Conservation (phyloP, 30 jellyfish, hydroid and myxozoan species). For the Hydractinia echinata region DNA sequence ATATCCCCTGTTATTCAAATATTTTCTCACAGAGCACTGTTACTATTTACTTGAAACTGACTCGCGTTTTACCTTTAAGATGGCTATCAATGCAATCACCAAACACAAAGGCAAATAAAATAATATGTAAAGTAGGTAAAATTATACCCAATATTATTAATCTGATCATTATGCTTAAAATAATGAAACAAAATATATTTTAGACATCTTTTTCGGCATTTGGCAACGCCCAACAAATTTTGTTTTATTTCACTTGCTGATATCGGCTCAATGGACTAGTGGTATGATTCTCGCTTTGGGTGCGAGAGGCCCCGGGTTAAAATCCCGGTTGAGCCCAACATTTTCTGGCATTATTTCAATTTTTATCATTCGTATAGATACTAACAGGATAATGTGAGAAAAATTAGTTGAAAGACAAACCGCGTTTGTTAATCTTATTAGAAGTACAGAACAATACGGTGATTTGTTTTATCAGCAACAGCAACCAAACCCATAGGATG, state of each 20-base stretch:
- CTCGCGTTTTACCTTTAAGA: no score
- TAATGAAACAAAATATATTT: neutral
- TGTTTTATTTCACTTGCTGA: no score
- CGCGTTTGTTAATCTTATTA: neutral
- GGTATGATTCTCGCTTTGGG: constrained; percentile 52
- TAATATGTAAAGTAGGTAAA: neutral
- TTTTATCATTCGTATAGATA: no score
- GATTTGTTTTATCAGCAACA: constrained; percentile 55
- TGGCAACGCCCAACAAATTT: neutral
- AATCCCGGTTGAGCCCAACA: constrained; percentile 50
- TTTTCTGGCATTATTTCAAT: neutral
- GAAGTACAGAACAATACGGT: constrained; percentile 40
- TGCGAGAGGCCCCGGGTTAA: constrained; percentile 58
- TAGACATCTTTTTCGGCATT: neutral
- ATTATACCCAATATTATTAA: neutral
- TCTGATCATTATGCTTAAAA: constrained; percentile 5
- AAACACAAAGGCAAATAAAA: no score
- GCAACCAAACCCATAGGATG: constrained; percentile 56
- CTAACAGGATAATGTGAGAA: no score
- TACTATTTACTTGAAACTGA: no score
- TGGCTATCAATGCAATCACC: no score
- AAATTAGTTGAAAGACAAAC: neutral
- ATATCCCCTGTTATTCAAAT: no score
- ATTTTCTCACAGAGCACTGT: no score
- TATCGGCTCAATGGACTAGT: constrained; percentile 14